Percentiles rank a stretch among this genome's conserved stretches.
These are phyloP conservation scores for Ecliptopera silaceata DNA, from an alignment of 2,888 invertebrate genomes.

Conservation along the genomic window DNA sequence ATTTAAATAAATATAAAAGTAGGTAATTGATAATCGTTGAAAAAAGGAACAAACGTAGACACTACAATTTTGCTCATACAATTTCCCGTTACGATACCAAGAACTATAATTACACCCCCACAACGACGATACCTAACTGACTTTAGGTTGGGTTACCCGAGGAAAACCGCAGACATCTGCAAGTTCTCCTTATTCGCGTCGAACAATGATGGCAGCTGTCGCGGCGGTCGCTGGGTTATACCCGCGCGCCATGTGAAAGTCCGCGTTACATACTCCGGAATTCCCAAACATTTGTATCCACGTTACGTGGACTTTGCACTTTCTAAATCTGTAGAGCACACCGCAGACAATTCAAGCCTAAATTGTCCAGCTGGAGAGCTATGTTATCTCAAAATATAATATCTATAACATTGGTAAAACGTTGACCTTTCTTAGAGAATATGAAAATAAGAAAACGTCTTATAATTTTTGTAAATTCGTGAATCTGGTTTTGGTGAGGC, in stretches of 20 bases:
- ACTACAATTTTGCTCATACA: too few relatives aligned
- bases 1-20: too few relatives aligned
- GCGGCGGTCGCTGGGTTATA: slow-evolving; percentile 37
- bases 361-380: background rate
- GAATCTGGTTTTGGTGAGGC: slow-evolving; percentile 30
- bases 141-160: slow-evolving; percentile 24
- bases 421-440: background rate
- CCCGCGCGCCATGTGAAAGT: slow-evolving; percentile 24
- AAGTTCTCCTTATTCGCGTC: slow-evolving; percentile 10
- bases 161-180: slow-evolving; percentile 45
- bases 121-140: background rate
- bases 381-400: slow-evolving; percentile 1
- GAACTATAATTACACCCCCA: slow-evolving; percentile 1
- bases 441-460: slow-evolving; percentile 17
- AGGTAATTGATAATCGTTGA: background rate
- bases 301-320: slow-evolving; percentile 49
- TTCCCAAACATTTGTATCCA: slow-evolving; percentile 53
- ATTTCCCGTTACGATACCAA: background rate
- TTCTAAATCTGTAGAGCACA: slow-evolving; percentile 48
- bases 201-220: slow-evolving; percentile 38
- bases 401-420: background rate
- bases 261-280: slow-evolving; percentile 52
- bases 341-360: slow-evolving; percentile 10
- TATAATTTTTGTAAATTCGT: slow-evolving; percentile 26
- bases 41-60: slow-evolving; percentile 12